Base-by-base conservation (phyloP, 2,113 vertebrate species). In the Tachysurus fulvidraco region DNA sequence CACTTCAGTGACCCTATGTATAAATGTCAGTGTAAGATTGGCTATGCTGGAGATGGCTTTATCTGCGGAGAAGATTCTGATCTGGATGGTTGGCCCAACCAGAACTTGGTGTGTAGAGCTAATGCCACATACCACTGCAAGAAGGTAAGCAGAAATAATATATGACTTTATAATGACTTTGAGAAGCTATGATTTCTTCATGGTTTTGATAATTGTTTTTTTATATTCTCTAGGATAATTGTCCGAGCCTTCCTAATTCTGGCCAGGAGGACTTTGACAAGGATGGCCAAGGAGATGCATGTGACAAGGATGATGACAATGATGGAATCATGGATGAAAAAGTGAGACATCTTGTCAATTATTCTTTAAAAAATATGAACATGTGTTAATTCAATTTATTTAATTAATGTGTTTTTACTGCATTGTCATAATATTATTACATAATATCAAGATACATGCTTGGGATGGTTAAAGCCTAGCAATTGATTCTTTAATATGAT, bases 191-290 rank as follows among this genome's bases (percentile, higher is more conserved):
- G 10, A 25, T 25, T 54, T 10, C 0, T 25, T 54, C 4, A 87
- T 25, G 21, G 55, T 41, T 59, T 25, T 65, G n/a, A 44, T 65
- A 46, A 5, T 71, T 89, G 59, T 77, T 54, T 12, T 76, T 4
- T 74, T 50, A 55, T 81, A 21, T 52, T 57, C 54, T 79, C 7
- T 87, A 99, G 98, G 98, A 99, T 93, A 99, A 99, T 89, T 99
- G 98, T 73, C 98, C 98, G 1, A 96, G 92, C 71, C 94, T 99
- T 86, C 98, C 98, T n/a, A 99, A 99, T 88, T 99, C 98, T 59
- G 98, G 98, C 85, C 98, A 99, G 90, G 98, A 99, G 79, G 98
- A 99, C 90, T 98, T 98, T 78, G 98, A 99, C 94, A 98, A 96
- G 92, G 98, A 99, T 3, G 96, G 97, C 21, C 95, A 97, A 74